phyloP scores from a whole-genome alignment of 2,113 vertebrate species.

The Echinops telfairi region DNA sequence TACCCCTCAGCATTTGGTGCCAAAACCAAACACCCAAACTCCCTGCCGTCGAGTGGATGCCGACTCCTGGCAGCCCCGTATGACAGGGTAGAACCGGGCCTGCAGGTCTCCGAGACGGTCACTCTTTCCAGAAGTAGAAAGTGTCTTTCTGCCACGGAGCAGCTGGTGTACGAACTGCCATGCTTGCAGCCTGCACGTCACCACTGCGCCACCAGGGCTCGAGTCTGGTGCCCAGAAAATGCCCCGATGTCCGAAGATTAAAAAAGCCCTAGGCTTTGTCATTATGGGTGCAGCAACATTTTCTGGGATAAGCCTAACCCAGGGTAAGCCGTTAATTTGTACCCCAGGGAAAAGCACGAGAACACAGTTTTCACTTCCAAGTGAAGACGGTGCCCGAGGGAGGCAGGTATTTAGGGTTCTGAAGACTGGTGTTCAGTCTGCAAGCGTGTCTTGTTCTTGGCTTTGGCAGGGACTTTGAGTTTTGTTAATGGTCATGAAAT shows the following conservation, averaged over 20 bases:
- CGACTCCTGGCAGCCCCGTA: too few relatives aligned
- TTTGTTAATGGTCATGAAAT: background rate
- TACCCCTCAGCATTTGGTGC: too few relatives aligned
- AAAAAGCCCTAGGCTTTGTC: background rate
- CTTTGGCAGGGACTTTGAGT: background rate
- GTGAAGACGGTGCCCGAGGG: background rate
- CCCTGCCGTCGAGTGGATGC: too few relatives aligned
- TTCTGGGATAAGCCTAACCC: background rate
- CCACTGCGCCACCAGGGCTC: too few relatives aligned
- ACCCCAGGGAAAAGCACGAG: background rate
- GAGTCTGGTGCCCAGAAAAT: background rate
- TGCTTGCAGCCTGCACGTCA: too few relatives aligned
- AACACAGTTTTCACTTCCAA: background rate
- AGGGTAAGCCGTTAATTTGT: background rate
- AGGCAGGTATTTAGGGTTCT: background rate
- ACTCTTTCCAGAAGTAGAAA: too few relatives aligned
- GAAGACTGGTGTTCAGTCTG: background rate
- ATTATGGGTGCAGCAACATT: background rate
- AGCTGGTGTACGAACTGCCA: too few relatives aligned
- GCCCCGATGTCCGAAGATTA: background rate
- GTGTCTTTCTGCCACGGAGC: too few relatives aligned
- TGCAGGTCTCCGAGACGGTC: too few relatives aligned
- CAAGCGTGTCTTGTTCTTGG: background rate
- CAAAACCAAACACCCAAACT: too few relatives aligned
- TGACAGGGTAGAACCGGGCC: too few relatives aligned